Conservation (phyloP, 1,140 invertebrate species). For the Maniola jurtina region DNA sequence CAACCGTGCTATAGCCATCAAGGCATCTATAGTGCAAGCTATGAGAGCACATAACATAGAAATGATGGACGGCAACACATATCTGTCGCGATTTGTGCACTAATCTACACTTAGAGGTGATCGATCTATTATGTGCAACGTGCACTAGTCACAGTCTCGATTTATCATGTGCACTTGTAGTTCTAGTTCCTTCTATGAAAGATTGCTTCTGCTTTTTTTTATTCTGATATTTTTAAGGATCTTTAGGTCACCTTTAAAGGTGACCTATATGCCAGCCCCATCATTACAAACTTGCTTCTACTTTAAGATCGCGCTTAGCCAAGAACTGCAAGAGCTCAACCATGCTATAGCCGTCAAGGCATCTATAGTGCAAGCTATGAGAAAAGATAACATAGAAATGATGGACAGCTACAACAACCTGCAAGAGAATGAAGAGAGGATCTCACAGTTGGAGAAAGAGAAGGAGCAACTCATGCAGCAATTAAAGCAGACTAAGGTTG, state of each 20-base stretch:
- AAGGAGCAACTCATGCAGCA: conserved; percentile 84
- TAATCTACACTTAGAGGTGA: too few species aligned
- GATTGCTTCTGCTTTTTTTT: conserved; percentile 13
- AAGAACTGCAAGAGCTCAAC: conserved; percentile 85
- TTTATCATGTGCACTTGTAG: too few species aligned
- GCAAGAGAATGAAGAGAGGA: conserved; percentile 85
- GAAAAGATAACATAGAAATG: conserved; percentile 83
- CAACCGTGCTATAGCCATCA: conserved; percentile 86
- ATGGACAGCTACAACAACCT: conserved; percentile 79
- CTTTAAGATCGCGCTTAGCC: conserved; percentile 79
- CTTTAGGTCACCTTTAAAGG: too few species aligned
- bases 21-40: conserved; percentile 86
- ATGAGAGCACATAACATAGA: conserved; percentile 83
- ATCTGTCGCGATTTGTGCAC: too few species aligned
- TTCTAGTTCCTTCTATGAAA: neutral
- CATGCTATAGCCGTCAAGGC: conserved; percentile 88
- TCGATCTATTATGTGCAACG: too few species aligned
- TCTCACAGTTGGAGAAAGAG: conserved; percentile 85
- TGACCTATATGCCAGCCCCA: too few species aligned
- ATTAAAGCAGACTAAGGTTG: conserved; percentile 77
- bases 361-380: conserved; percentile 84
- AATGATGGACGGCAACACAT: conserved; percentile 79
- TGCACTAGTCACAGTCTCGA: too few species aligned
- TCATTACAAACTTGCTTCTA: too few species aligned
- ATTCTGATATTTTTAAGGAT: too few species aligned